Evolutionary conservation across 2,888 invertebrate species (phyloP).

Genomic region (Drosophila gaucha): DNA sequence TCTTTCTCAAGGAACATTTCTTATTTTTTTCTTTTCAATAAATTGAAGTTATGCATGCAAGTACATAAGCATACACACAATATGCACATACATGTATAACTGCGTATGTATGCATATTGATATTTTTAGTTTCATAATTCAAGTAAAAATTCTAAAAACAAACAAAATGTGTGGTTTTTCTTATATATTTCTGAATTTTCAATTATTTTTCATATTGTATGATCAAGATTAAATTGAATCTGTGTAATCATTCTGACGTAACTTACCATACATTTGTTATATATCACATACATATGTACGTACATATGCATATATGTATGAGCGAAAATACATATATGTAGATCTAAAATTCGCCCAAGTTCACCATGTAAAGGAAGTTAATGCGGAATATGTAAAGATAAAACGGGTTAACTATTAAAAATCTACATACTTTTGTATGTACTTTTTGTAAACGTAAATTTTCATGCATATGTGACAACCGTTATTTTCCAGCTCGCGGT

Average conservation of each 20-base stretch:
- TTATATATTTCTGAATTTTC: not conserved
- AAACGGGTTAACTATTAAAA: too few species aligned
- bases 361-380: not conserved
- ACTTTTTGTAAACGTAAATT: not conserved
- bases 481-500: slow-evolving; percentile 64
- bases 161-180: not conserved
- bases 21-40: not conserved
- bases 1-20: not conserved
- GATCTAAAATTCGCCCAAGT: not conserved
- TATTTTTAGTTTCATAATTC: not conserved
- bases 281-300: not conserved
- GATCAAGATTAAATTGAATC: not conserved
- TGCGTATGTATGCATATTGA: not conserved
- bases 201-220: not conserved
- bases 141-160: not conserved
- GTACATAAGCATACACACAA: not conserved
- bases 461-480: too few species aligned
- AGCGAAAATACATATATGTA: not conserved
- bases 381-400: not conserved
- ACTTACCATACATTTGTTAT: not conserved
- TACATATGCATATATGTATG: not conserved
- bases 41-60: not conserved
- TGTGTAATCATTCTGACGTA: slow-evolving; percentile 10
- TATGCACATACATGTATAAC: not conserved
- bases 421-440: too few species aligned